Evolutionary conservation across 2,797 vertebrate genomes (phyloP).

Genomic region (Microhierax caerulescens): DNA sequence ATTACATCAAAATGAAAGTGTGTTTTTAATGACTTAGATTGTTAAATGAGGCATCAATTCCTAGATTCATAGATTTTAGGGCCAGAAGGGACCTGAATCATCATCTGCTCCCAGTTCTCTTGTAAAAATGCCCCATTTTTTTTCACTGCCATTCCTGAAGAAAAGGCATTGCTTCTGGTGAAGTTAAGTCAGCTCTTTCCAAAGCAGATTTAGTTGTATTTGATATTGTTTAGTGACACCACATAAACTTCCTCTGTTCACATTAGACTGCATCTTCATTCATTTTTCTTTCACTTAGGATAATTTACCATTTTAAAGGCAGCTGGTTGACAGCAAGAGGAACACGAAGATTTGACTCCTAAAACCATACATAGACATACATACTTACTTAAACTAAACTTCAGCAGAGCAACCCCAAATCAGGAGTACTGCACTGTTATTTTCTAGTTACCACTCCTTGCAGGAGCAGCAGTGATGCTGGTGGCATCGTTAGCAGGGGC

Average conservation of each 20-base stretch:
- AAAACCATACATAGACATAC: not conserved
- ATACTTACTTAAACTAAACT: not conserved
- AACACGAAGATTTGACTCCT: not conserved
- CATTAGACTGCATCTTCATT: not conserved
- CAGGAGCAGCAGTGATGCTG: not conserved
- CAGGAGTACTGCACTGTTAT: not conserved
- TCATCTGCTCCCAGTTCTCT: not conserved
- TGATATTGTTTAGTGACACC: not conserved
- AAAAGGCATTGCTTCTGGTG: not conserved
- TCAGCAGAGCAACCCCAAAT: not conserved
- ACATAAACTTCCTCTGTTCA: not conserved
- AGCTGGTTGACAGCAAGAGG: not conserved
- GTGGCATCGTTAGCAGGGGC: not conserved
- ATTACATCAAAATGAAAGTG: conserved; percentile 41
- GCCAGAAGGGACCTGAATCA: conserved; percentile 24
- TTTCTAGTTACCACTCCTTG: not conserved
- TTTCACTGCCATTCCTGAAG: not conserved
- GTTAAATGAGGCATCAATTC: conserved; percentile 33
- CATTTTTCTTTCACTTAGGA: not conserved
- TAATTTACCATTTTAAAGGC: not conserved
- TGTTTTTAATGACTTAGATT: conserved; percentile 27
- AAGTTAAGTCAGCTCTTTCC: not conserved
- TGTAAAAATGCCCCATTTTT: not conserved
- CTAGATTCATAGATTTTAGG: conserved; percentile 40
- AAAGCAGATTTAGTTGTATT: not conserved